Evolutionary conservation across 2,888 invertebrate genomes (phyloP).

Genomic region (Psylliodes chrysocephalus): DNA sequence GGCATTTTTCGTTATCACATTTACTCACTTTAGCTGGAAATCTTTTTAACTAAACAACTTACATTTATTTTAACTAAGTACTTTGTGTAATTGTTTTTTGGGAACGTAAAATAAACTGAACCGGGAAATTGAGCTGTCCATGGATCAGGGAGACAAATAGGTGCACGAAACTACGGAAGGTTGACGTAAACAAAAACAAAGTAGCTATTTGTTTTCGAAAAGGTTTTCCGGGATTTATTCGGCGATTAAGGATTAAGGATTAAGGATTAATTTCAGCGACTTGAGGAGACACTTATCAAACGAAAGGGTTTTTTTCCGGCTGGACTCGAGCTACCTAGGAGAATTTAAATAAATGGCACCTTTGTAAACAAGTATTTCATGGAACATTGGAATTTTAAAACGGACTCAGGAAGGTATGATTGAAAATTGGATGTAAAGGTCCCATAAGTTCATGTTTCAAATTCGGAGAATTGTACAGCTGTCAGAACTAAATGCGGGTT

Average conservation of each 20-base stretch:
- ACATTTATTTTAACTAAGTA: background rate
- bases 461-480: too few species aligned
- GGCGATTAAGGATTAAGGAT: background rate
- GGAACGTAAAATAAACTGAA: background rate
- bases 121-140: background rate
- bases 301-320: too few species aligned
- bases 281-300: too few species aligned
- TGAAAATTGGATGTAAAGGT: too few species aligned
- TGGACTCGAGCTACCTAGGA: too few species aligned
- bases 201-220: background rate
- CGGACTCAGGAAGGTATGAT: too few species aligned
- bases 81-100: background rate
- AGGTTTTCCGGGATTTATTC: background rate
- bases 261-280: background rate
- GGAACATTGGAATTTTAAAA: too few species aligned
- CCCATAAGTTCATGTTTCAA: too few species aligned
- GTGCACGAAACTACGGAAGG: background rate
- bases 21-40: background rate
- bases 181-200: background rate
- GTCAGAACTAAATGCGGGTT: too few species aligned
- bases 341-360: too few species aligned
- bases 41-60: background rate
- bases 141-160: background rate
- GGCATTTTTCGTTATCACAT: background rate
- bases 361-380: too few species aligned